phyloP scores from a whole-genome alignment of 1,140 invertebrate genomes.

The Drosophila auraria region DNA sequence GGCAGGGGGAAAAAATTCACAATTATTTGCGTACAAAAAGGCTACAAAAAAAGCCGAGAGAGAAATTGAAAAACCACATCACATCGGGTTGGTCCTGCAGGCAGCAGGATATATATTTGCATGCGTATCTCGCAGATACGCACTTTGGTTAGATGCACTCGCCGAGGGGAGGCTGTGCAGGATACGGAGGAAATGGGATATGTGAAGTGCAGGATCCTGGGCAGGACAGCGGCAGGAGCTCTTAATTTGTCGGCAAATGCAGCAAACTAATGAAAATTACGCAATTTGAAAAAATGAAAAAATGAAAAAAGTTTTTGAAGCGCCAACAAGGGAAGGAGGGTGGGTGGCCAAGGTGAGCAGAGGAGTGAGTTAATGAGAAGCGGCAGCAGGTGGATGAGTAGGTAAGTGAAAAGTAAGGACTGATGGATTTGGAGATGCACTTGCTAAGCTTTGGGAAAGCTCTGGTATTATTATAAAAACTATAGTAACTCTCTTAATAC shows the following conservation, averaged over 20 bases:
- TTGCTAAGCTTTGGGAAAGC: not conserved
- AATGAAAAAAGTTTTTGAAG: slow-evolving; percentile 60
- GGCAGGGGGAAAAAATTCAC: slow-evolving; percentile 69
- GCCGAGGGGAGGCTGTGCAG: not conserved
- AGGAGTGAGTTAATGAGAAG: slow-evolving; percentile 10
- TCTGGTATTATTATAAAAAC: not conserved
- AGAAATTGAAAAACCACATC: slow-evolving; percentile 61
- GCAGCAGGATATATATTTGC: slow-evolving; percentile 44
- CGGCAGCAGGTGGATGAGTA: not conserved
- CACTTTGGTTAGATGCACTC: slow-evolving; percentile 60
- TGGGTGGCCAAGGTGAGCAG: not conserved
- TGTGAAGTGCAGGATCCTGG: slow-evolving; percentile 11
- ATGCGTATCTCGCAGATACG: slow-evolving; percentile 73
- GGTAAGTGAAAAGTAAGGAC: not conserved
- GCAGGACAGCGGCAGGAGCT: slow-evolving; percentile 49
- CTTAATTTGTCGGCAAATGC: slow-evolving; percentile 79
- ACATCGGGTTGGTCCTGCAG: slow-evolving; percentile 57
- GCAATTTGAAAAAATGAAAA: slow-evolving; percentile 76
- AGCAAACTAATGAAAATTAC: slow-evolving; percentile 82
- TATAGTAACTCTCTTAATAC: too few relatives aligned
- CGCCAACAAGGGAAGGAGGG: not conserved
- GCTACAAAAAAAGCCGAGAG: slow-evolving; percentile 67
- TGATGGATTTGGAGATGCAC: not conserved
- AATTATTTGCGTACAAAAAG: slow-evolving; percentile 80
- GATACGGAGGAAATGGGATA: too few relatives aligned